Conservation (phyloP, 2,888 invertebrate species). For the Synanthedon vespiformis region DNA sequence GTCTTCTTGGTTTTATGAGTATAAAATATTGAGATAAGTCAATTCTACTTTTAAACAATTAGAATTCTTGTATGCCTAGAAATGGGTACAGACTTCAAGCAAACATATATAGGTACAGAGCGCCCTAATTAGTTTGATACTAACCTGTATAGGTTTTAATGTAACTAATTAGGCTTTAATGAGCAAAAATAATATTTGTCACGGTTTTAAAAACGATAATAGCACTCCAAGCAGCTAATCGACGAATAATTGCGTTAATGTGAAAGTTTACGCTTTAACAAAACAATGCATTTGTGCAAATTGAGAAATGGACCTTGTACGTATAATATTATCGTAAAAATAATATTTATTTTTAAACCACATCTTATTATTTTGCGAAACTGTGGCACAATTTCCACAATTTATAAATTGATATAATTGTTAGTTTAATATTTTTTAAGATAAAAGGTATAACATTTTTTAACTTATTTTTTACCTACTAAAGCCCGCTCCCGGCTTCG, state of each 20-base stretch:
- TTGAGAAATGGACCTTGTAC: conserved; percentile 18
- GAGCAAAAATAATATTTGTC: conserved; percentile 46
- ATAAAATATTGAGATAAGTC: too few species aligned
- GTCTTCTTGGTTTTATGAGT: not conserved
- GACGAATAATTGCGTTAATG: conserved; percentile 66
- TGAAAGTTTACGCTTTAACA: conserved; percentile 64
- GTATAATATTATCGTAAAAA: not conserved
- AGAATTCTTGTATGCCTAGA: too few species aligned
- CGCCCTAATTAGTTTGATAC: conserved; percentile 22
- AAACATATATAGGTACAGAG: too few species aligned
- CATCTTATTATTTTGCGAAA: not conserved
- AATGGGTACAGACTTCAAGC: too few species aligned
- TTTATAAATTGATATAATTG: not conserved
- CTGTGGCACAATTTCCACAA: not conserved
- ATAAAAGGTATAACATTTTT: too few species aligned
- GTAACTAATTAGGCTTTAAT: too few species aligned
- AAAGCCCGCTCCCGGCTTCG: too few species aligned
- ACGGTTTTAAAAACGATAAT: conserved; percentile 44
- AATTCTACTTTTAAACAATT: too few species aligned
- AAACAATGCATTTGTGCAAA: conserved; percentile 55
- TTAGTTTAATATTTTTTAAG: too few species aligned
- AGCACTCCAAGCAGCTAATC: conserved; percentile 55
- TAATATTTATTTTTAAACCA: not conserved
- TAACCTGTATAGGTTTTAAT: too few species aligned
- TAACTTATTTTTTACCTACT: too few species aligned